These are phyloP conservation scores for Ridgeia piscesae DNA, from an alignment of 1,140 invertebrate species.

Conservation along the genomic window DNA sequence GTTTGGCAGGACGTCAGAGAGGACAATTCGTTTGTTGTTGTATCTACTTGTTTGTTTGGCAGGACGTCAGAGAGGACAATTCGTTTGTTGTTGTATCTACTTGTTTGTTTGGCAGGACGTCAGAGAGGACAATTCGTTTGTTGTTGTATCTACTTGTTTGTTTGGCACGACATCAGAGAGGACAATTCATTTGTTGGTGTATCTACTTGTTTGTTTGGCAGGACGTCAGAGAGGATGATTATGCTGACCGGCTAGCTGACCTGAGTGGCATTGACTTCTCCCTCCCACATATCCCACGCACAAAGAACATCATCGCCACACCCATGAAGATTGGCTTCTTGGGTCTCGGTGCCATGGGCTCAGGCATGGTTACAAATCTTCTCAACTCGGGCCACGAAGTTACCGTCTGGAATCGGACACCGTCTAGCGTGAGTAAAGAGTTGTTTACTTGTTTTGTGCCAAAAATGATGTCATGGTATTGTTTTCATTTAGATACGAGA, in stretches of 20 bases:
- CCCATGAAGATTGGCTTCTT: constrained; percentile 90
- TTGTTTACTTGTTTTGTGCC: not conserved
- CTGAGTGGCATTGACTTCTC: constrained; percentile 15
- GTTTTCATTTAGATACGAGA: not conserved
- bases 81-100: too few relatives aligned
- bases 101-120: too few relatives aligned
- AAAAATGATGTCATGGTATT: not conserved
- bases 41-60: too few relatives aligned
- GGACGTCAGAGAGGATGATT: not conserved
- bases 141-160: not conserved
- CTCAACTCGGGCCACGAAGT: constrained; percentile 92
- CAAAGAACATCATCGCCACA: constrained; percentile 85
- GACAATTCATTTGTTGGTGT: not conserved
- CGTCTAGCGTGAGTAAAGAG: constrained; percentile 73
- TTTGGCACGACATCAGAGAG: not conserved
- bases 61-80: too few relatives aligned
- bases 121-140: too few relatives aligned
- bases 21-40: too few relatives aligned
- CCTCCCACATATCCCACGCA: constrained; percentile 21
- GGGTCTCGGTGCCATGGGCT: constrained; percentile 94
- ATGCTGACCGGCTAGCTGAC: not conserved
- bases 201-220: not conserved
- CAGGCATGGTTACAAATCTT: constrained; percentile 86
- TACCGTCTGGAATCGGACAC: constrained; percentile 90
- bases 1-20: too few relatives aligned